A percentile compares a stretch with the other conserved stretches of the same genome.
Evolutionary conservation across 2,797 vertebrate genomes (phyloP).

Genomic region (Lutjanus argentimaculatus): DNA sequence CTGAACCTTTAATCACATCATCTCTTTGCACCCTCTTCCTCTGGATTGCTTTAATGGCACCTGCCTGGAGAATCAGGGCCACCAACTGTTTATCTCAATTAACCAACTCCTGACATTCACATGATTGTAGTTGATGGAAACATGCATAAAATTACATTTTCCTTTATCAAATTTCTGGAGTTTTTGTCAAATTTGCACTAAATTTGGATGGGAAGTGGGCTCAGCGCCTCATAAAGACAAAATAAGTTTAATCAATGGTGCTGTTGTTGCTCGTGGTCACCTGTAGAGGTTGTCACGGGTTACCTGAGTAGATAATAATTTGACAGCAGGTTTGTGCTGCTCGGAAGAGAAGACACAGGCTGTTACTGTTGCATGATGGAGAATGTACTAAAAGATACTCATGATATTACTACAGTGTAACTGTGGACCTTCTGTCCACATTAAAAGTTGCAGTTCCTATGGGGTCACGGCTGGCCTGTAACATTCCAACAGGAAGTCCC

Average conservation of each 20-base stretch:
- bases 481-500: conserved; percentile 93
- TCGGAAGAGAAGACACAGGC: conserved; percentile 4
- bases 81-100: too few relatives aligned
- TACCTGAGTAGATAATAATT: neutral
- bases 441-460: conserved; percentile 79
- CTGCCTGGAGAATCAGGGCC: too few relatives aligned
- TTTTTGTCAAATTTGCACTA: too few relatives aligned
- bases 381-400: conserved; percentile 4
- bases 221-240: neutral
- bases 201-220: neutral
- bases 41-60: too few relatives aligned
- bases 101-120: too few relatives aligned
- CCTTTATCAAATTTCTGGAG: neutral
- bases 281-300: neutral
- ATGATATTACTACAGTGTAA: neutral
- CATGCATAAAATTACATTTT: neutral
- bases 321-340: conserved; percentile 7
- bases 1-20: too few relatives aligned
- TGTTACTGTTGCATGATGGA: conserved; percentile 8
- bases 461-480: conserved; percentile 87
- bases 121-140: too few relatives aligned
- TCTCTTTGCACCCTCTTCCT: too few relatives aligned
- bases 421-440: conserved; percentile 65
- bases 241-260: neutral
- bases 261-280: neutral